These are phyloP conservation scores for Hipparchia sbordonii DNA, from an alignment of 2,888 invertebrate species.

Conservation along the genomic window DNA sequence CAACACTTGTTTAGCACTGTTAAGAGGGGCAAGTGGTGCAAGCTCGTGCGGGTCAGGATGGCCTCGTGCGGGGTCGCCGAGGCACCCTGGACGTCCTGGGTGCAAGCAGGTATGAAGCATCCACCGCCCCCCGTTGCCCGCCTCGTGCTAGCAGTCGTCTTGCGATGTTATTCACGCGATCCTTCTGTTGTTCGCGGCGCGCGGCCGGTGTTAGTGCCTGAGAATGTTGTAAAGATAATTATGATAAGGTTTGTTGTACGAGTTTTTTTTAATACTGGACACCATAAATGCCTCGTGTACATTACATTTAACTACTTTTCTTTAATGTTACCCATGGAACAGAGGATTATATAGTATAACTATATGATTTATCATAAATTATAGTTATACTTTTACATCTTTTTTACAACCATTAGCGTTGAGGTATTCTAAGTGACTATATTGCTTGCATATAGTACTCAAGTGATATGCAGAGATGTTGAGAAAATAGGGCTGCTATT, in stretches of 20 bases:
- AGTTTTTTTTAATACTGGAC: not conserved
- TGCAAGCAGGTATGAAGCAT: constrained; percentile 70
- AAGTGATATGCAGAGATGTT: too few relatives aligned
- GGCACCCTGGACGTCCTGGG: constrained; percentile 50
- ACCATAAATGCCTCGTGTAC: too few relatives aligned
- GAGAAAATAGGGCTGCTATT: not conserved
- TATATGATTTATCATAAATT: too few relatives aligned
- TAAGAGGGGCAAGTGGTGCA: constrained; percentile 32
- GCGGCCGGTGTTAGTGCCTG: constrained; percentile 35
- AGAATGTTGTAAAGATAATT: not conserved
- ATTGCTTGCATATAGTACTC: too few relatives aligned
- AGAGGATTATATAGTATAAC: too few relatives aligned
- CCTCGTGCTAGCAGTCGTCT: constrained; percentile 63
- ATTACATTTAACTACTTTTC: too few relatives aligned
- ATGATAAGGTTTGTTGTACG: not conserved
- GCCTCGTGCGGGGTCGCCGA: constrained; percentile 44
- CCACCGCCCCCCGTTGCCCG: constrained; percentile 54
- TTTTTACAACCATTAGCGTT: too few relatives aligned
- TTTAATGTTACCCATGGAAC: too few relatives aligned
- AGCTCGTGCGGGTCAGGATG: constrained; percentile 44
- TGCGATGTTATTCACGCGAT: constrained; percentile 71
- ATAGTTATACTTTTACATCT: too few relatives aligned
- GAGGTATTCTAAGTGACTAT: too few relatives aligned
- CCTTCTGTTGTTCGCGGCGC: constrained; percentile 57
- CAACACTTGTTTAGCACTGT: not conserved